Conservation (phyloP, 2,888 invertebrate species). For the Didymodactylos carnosus region DNA sequence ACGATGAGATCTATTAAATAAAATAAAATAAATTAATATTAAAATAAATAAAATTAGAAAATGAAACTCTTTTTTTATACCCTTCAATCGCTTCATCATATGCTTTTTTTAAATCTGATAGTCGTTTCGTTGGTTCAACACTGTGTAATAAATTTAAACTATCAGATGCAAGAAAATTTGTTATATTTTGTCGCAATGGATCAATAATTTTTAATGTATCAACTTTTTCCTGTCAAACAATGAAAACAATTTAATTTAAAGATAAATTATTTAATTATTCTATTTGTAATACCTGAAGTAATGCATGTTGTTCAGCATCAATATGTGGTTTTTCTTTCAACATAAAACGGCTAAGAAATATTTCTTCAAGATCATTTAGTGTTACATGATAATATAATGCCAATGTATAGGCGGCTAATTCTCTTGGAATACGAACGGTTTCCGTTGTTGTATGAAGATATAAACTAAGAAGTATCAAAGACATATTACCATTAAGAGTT, state of each 20-base stretch:
- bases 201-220: slow-evolving; percentile 14
- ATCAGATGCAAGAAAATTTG: slow-evolving; percentile 12
- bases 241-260: neutral
- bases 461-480: no score
- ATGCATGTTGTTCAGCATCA: slow-evolving; percentile 27
- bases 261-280: no score
- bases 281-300: slow-evolving; percentile 22
- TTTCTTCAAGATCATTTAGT: slow-evolving; percentile 26
- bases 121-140: slow-evolving; percentile 23
- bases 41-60: neutral
- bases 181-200: slow-evolving; percentile 12
- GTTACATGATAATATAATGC: slow-evolving; percentile 28
- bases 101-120: slow-evolving; percentile 31
- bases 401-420: slow-evolving; percentile 26
- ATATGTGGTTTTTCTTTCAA: slow-evolving; percentile 29
- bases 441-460: slow-evolving; percentile 30
- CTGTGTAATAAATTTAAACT: slow-evolving; percentile 5
- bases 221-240: slow-evolving; percentile 23
- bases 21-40: neutral
- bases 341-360: slow-evolving; percentile 30
- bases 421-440: slow-evolving; percentile 22
- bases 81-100: slow-evolving; percentile 31
- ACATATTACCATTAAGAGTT: no score
- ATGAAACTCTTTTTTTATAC: slow-evolving; percentile 17
- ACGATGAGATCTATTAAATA: slow-evolving; percentile 22